These are phyloP conservation scores for Nothocercus julius DNA, from an alignment of 2,113 vertebrate species.

Conservation along the genomic window DNA sequence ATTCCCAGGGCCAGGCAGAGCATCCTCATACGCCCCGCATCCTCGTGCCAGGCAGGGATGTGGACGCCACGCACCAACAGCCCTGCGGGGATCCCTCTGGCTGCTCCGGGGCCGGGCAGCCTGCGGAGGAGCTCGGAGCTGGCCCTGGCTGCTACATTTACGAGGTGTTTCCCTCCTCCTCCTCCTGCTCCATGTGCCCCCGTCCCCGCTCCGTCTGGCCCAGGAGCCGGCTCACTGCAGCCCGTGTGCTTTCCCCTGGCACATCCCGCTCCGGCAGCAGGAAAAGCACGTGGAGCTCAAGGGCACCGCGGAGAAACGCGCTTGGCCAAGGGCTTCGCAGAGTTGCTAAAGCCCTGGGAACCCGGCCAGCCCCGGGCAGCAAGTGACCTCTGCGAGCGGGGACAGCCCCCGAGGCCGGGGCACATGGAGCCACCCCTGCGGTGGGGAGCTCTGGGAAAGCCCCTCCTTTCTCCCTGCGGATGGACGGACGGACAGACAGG, in stretches of 20 bases:
- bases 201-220: no score
- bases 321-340: neutral
- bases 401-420: neutral
- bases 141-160: neutral
- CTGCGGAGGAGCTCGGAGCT: neutral
- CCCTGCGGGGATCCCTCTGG: neutral
- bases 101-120: neutral
- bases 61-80: neutral
- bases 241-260: no score
- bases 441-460: no score
- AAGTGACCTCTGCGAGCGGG: neutral
- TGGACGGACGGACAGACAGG: no score
- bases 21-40: no score
- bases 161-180: neutral
- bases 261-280: no score
- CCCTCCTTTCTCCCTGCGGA: neutral
- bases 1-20: neutral
- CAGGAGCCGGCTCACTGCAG: no score
- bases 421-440: neutral
- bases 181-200: no score
- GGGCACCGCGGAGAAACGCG: neutral
- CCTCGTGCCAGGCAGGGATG: no score
- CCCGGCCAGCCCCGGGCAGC: neutral
- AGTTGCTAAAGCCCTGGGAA: neutral
- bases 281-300: no score